Evolutionary conservation across 2,888 invertebrate genomes (phyloP), one percentile per base, ranked within the genome.

Genomic region (Tridacna crocea): DNA sequence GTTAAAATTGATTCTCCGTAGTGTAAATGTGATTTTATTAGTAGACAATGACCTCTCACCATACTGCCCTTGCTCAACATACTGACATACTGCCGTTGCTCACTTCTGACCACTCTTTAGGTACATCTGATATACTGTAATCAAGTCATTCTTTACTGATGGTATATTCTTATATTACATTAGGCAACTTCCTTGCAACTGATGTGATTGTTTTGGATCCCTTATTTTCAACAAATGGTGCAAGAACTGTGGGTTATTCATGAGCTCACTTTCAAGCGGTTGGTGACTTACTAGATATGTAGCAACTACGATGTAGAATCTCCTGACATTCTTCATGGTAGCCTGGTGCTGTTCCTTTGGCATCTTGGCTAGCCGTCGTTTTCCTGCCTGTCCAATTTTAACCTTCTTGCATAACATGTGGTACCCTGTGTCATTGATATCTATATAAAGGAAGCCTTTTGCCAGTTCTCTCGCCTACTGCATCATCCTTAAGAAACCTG

Each of bases 341-440:
- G 27, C 24, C 46, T 78, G 61, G 47, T 73, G 61, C 63, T 47
- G 63, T 58, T 75, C 75, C 70, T 79, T 75, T 58, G 77, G 68
- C 72, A 77, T 51, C 48, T 73, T 77, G 48, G 77, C 66, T 0
- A 81, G 75, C 55, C 74, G 73, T 12, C n/a, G 61, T 60, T 51
- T 77, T 51, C 66, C 80, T 46, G 27, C 26, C 60, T 72, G 73
- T 66, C 77, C 80, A n/a, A 77, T 65, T 22, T 68, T 68, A 51
- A 77, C 70, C n/a, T 77, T 73, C n/a, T 77, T 72, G 65, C 73
- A 77, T 19, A 73, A 47, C 27, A 72, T 24, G 24, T 80, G 77
- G 65, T 73, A 73, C 24, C 24, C 27, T n/a, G 27, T 60, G 51
- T 63, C 73, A 72, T 51, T 48, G n/a, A 61, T 65, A 77, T 70